Percentiles rank a stretch among this genome's conserved stretches.
Conservation (phyloP, 2,888 invertebrate species). For the Mythimna albipuncta region DNA sequence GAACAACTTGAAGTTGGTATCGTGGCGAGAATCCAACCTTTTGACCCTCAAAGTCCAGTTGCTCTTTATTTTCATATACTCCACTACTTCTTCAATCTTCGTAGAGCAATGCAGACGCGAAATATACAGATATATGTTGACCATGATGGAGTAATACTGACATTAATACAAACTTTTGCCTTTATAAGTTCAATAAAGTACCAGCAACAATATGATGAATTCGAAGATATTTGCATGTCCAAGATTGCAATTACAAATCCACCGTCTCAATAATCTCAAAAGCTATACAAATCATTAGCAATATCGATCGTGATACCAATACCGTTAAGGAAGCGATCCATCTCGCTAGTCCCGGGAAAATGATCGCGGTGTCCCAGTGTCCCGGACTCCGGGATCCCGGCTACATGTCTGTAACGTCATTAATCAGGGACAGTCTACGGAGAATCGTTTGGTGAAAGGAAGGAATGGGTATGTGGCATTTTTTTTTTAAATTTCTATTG, state of each 20-base stretch:
- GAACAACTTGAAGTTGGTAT: too few species aligned
- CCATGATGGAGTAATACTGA: too few species aligned
- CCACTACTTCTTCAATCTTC: too few species aligned
- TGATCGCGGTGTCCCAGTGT: slow-evolving; percentile 50
- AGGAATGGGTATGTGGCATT: slow-evolving; percentile 43
- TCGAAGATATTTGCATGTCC: neutral
- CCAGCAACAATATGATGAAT: neutral
- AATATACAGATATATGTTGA: too few species aligned
- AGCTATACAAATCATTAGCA: slow-evolving; percentile 32
- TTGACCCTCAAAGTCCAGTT: too few species aligned
- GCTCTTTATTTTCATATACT: too few species aligned
- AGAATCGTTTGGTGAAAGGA: slow-evolving; percentile 43
- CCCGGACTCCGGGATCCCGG: slow-evolving; percentile 28
- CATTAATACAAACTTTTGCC: too few species aligned
- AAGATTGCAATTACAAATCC: neutral
- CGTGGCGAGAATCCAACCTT: too few species aligned
- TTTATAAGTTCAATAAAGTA: too few species aligned
- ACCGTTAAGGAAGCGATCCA: slow-evolving; percentile 55
- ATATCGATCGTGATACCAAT: slow-evolving; percentile 47
- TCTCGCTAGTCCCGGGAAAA: slow-evolving; percentile 59
- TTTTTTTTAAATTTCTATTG: neutral
- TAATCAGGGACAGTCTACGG: slow-evolving; percentile 61
- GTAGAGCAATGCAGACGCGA: too few species aligned
- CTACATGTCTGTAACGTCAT: slow-evolving; percentile 61
- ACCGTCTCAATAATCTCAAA: neutral